These are phyloP conservation scores for Accipiter virgatus DNA, from an alignment of 2,113 vertebrate genomes.

Conservation along the genomic window DNA sequence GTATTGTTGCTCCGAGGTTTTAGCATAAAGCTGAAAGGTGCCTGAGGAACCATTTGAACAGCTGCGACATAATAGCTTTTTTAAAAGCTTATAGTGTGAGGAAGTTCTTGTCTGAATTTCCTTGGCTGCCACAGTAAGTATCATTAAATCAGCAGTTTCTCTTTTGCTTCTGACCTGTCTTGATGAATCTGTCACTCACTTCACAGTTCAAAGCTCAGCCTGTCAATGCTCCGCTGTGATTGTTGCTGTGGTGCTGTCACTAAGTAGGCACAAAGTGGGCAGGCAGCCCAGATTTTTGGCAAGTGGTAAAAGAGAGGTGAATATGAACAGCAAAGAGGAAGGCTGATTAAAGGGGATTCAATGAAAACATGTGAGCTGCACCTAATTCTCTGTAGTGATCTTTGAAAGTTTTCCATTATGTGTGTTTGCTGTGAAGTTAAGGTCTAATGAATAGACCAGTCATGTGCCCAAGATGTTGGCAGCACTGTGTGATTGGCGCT, in stretches of 20 bases:
- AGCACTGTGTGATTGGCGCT: accelerated
- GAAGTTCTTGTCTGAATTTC: background rate
- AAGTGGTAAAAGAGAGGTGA: background rate
- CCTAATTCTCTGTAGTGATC: background rate
- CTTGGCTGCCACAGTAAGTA: background rate
- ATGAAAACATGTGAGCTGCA: background rate
- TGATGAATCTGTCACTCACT: background rate
- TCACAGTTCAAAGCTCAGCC: accelerated
- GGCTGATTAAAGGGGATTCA: background rate
- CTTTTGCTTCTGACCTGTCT: background rate
- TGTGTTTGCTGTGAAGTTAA: background rate
- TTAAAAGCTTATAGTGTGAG: background rate
- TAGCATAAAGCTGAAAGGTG: background rate
- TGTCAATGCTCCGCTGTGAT: accelerated
- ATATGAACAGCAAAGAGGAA: background rate
- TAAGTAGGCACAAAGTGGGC: background rate
- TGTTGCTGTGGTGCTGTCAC: background rate
- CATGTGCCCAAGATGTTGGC: accelerated
- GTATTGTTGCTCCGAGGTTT: background rate
- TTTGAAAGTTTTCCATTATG: background rate
- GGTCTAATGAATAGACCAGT: accelerated
- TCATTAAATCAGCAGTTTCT: background rate
- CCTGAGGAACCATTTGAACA: background rate
- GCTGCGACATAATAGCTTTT: background rate
- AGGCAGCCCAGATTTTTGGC: background rate